Evolutionary conservation across 2,888 invertebrate genomes (phyloP).

Genomic region (Clivina fossor): DNA sequence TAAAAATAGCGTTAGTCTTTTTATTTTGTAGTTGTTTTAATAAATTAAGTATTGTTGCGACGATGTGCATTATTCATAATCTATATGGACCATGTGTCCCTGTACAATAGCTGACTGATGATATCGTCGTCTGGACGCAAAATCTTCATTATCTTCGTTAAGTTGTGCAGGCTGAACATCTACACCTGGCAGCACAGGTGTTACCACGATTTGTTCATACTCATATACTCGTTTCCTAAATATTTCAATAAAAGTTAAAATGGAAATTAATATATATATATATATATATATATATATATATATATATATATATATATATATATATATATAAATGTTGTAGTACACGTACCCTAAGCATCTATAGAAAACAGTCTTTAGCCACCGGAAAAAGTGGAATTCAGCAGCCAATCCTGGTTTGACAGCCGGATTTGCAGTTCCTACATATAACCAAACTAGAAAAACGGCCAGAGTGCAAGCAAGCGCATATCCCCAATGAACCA

Average conservation of each 20-base stretch:
- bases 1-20: conserved; percentile 25
- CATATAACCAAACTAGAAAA: conserved; percentile 89
- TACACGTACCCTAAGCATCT: conserved; percentile 72
- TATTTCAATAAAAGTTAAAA: no score
- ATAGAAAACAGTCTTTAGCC: conserved; percentile 72
- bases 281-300: no score
- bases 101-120: conserved; percentile 87
- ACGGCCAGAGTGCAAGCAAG: conserved; percentile 78
- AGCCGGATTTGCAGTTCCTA: conserved; percentile 92
- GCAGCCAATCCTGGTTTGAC: conserved; percentile 88
- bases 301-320: conserved; percentile 15
- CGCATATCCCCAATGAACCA: conserved; percentile 93
- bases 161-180: conserved; percentile 82
- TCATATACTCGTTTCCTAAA: conserved; percentile 74
- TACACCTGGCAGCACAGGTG: conserved; percentile 78
- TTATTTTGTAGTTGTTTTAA: conserved; percentile 12
- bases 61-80: conserved; percentile 41
- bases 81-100: conserved; percentile 65
- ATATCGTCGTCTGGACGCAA: conserved; percentile 86
- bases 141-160: conserved; percentile 95
- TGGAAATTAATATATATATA: no score
- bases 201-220: conserved; percentile 84
- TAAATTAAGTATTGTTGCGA: conserved; percentile 21
- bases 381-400: conserved; percentile 78
- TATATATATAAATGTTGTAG: no score